These are phyloP conservation scores for Porites lobata DNA, from an alignment of 92 coral and sea anemone species.

Conservation along the genomic window DNA sequence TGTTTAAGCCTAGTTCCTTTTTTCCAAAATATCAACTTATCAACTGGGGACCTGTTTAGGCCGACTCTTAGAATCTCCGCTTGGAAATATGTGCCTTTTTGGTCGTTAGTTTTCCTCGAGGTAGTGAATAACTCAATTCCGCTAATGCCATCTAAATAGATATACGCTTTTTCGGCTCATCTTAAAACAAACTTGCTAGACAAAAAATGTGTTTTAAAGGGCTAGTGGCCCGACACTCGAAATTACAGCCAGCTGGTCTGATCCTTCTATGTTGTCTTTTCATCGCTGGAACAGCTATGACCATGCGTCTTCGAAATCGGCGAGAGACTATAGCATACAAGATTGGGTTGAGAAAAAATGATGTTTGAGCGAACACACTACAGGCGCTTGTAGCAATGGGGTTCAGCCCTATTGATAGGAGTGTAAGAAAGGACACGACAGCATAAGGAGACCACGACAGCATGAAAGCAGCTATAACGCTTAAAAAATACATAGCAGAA, in stretches of 20 bases:
- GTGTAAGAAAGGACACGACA: neutral
- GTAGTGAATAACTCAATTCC: no score
- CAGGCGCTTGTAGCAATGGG: conserved; percentile 20
- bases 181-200: no score
- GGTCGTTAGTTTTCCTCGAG: no score
- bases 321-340: conserved; percentile 1
- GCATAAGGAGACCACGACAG: conserved; percentile 23
- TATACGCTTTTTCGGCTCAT: no score
- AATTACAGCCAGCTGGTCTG: neutral
- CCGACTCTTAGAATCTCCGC: no score
- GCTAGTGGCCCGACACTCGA: neutral
- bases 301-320: conserved; percentile 3
- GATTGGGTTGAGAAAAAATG: conserved; percentile 25
- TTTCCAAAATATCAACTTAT: no score
- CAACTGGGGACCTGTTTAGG: no score
- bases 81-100: no score
- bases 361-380: conserved; percentile 12
- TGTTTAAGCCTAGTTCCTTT: no score
- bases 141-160: no score
- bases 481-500: conserved; percentile 1
- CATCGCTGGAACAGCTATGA: neutral
- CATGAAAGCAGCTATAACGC: conserved; percentile 3
- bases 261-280: neutral
- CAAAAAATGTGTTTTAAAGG: neutral
- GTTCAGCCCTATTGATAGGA: neutral